Percentiles rank a stretch among this genome's conserved stretches.
These are phyloP conservation scores for Sinelater perroti DNA, from an alignment of 2,888 invertebrate species.

Conservation along the genomic window DNA sequence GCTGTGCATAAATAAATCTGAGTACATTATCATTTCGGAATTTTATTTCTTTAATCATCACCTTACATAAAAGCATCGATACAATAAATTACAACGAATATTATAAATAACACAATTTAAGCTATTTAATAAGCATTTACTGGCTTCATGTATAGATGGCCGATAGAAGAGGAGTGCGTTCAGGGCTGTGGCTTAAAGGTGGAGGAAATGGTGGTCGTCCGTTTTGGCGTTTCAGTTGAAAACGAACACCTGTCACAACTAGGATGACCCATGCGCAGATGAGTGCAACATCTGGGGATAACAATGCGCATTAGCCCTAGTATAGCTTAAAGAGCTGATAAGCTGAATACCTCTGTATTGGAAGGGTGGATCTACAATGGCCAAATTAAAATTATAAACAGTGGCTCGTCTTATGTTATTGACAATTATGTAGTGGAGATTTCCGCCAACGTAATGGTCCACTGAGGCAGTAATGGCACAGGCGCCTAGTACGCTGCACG, in stretches of 20 bases:
- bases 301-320: slow-evolving; percentile 47
- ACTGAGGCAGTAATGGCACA: slow-evolving; percentile 69
- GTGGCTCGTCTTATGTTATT: slow-evolving; percentile 72
- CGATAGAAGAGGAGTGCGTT: slow-evolving; percentile 7
- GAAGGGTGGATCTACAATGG: slow-evolving; percentile 68
- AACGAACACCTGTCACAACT: slow-evolving; percentile 63
- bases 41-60: slow-evolving; percentile 4
- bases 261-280: slow-evolving; percentile 66
- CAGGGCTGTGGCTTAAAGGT: slow-evolving; percentile 47
- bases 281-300: slow-evolving; percentile 65
- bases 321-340: neutral
- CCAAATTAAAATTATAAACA: slow-evolving; percentile 67
- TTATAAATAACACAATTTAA: too few species aligned
- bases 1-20: slow-evolving; percentile 52
- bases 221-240: slow-evolving; percentile 66
- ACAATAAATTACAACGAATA: too few species aligned
- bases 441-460: slow-evolving; percentile 72
- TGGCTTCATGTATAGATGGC: too few species aligned
- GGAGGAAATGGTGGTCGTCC: slow-evolving; percentile 73
- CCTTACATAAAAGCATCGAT: too few species aligned
- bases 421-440: slow-evolving; percentile 73
- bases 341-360: slow-evolving; percentile 65
- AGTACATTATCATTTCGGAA: slow-evolving; percentile 11
- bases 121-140: too few species aligned
- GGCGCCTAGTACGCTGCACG: slow-evolving; percentile 71